These are phyloP conservation scores for Monochamus alternatus DNA, from an alignment of 2,888 invertebrate species.

Conservation along the genomic window DNA sequence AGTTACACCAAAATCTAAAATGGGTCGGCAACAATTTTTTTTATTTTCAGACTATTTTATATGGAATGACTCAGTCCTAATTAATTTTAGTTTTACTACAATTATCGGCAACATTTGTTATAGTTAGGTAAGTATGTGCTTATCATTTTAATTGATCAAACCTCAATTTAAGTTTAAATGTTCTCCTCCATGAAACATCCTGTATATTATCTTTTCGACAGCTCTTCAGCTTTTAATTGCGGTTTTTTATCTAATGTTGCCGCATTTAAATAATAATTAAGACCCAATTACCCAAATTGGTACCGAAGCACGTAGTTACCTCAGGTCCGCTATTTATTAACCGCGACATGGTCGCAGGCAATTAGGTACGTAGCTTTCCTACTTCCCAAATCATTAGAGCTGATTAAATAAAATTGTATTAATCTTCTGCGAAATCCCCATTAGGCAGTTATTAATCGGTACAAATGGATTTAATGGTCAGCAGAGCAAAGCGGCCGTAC, in stretches of 20 bases:
- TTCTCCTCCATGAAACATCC: too few species aligned
- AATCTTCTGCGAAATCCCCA: not conserved
- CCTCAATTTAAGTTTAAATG: too few species aligned
- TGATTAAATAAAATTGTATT: not conserved
- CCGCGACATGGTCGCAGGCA: not conserved
- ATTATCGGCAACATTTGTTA: too few species aligned
- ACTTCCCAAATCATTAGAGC: conserved; percentile 8
- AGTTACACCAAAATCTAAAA: too few species aligned
- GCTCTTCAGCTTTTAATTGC: too few species aligned
- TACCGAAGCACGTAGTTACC: not conserved
- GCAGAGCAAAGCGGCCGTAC: not conserved
- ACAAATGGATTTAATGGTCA: conserved; percentile 2
- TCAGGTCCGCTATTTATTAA: not conserved
- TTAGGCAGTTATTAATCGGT: not conserved
- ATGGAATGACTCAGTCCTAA: too few species aligned
- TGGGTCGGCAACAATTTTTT: too few species aligned
- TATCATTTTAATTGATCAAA: too few species aligned
- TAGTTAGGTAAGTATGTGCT: too few species aligned
- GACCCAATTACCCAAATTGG: not conserved
- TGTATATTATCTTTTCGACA: too few species aligned
- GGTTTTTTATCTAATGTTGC: not conserved
- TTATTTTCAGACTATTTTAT: too few species aligned
- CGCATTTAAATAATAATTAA: not conserved
- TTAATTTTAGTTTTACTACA: too few species aligned
- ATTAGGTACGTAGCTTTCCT: not conserved